Base-by-base conservation (phyloP, 2,888 invertebrate species). In the Cerceris rybyensis region DNA sequence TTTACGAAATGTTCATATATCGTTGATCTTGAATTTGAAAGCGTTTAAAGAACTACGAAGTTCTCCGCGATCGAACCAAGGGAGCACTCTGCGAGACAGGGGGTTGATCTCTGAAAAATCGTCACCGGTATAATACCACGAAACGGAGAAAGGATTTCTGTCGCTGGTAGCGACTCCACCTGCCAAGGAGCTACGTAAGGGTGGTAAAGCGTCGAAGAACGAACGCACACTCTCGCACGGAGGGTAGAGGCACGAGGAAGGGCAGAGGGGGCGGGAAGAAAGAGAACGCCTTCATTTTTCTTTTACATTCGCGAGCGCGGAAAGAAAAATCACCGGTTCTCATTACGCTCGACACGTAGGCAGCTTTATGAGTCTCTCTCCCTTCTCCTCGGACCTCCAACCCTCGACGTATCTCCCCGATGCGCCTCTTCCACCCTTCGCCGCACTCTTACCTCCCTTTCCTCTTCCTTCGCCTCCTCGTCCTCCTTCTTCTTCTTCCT, bases 261-360 rank as follows among this genome's bases (percentile, higher is more conserved):
- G 42, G 50, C 11, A 6, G 14, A 7, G 16, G 5, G 13, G 7
- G 7, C 28, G 39, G 52, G 74, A 70, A 57, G 67, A 42, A 65
- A 71, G 79, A 60, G 80, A 73, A 60, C 76, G 69, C 81, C 81
- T 86, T 84, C 87, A 86, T 86, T 86, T 86, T 88, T 88, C 82
- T 86, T 86, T 81, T 86, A 86, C 83, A 88, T 88, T 88, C 86
- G 86, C 84, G 83, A 81, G 81, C 84, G 87, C 85, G 86, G 79
- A 84, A 89, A 91, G 91, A 92, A 92, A 92, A 92, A 92, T 91
- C 92, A 91, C 92, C 92, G 89, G 90, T 88, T 91, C 92, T 92
- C 91, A 91, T 91, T 92, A 75, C 80, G 78, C 79, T 69, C 75
- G 85, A 86, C 82, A 82, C 78, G 81, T 80, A 83, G 73, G 79